phyloP scores from a whole-genome alignment of 2,888 invertebrate genomes.

The Aphodius sticticus region DNA sequence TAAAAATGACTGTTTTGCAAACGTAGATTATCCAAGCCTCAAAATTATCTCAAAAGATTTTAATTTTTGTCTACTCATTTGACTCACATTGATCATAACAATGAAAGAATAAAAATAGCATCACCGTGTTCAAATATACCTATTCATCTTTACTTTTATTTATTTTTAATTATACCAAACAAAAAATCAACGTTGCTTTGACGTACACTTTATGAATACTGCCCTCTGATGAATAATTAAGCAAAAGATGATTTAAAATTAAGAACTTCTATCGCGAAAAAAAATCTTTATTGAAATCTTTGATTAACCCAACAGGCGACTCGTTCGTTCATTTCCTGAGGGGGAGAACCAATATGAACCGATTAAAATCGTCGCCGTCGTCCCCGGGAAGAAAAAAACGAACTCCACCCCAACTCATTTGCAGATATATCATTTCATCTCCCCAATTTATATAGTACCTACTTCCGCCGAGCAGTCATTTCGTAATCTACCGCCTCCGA shows the following conservation, averaged over 20 bases:
- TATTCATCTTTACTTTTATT: neutral
- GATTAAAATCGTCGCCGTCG: neutral
- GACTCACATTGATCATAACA: too few species aligned
- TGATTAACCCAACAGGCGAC: neutral
- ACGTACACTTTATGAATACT: neutral
- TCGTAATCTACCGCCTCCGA: neutral
- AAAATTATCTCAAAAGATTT: too few species aligned
- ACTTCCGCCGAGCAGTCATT: neutral
- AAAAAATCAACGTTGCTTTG: neutral
- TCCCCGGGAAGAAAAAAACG: neutral
- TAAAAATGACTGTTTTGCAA: too few species aligned
- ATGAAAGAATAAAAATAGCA: too few species aligned
- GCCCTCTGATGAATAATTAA: neutral
- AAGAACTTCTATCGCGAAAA: neutral
- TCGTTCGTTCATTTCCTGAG: neutral
- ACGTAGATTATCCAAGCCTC: too few species aligned
- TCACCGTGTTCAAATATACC: too few species aligned
- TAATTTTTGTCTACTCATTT: too few species aligned
- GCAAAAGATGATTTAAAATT: neutral
- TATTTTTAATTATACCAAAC: neutral
- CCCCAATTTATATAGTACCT: slow-evolving; percentile 22
- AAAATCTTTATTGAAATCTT: neutral
- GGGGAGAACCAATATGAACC: neutral
- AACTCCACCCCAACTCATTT: slow-evolving; percentile 26
- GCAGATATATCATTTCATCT: slow-evolving; percentile 18